Evolutionary conservation across 1,140 invertebrate genomes (phyloP).

Genomic region (Trachymyrmex cornetzi): DNA sequence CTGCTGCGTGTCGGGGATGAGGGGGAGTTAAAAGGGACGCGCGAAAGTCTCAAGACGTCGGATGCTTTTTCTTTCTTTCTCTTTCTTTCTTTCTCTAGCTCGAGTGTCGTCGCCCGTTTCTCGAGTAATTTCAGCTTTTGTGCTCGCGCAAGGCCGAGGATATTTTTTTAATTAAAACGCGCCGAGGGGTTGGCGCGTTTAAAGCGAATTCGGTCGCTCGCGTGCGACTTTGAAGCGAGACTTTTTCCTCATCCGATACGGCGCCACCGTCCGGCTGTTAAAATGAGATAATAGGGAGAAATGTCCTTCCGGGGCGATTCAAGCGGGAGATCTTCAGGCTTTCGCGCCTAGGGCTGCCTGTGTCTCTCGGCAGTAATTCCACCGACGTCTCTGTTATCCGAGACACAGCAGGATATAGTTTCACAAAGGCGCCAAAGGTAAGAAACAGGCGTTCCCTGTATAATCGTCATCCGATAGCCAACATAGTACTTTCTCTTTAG

Average conservation of each 20-base stretch:
- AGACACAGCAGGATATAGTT: slow-evolving; percentile 59
- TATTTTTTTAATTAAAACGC: slow-evolving; percentile 61
- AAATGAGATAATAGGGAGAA: slow-evolving; percentile 62
- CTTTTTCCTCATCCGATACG: slow-evolving; percentile 54
- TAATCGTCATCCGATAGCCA: slow-evolving; percentile 61
- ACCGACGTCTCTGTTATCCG: slow-evolving; percentile 61
- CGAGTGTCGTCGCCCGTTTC: slow-evolving; percentile 25
- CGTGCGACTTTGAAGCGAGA: slow-evolving; percentile 61
- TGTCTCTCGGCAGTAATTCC: slow-evolving; percentile 57
- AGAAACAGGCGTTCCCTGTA: slow-evolving; percentile 51
- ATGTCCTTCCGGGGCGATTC: slow-evolving; percentile 56
- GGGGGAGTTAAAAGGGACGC: neutral
- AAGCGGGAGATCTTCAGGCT: slow-evolving; percentile 50
- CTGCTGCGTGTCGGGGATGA: neutral
- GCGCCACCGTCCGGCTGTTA: slow-evolving; percentile 53
- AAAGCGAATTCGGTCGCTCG: slow-evolving; percentile 52
- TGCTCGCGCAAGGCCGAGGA: slow-evolving; percentile 27
- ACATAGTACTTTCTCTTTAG: slow-evolving; percentile 48
- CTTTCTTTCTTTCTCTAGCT: neutral
- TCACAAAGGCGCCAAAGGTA: slow-evolving; percentile 56
- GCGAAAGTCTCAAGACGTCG: slow-evolving; percentile 61
- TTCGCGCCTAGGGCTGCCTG: slow-evolving; percentile 39
- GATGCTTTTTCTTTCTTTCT: neutral
- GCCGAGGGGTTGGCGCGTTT: slow-evolving; percentile 28
- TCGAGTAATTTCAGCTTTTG: slow-evolving; percentile 52